Evolutionary conservation across 2,113 vertebrate species (phyloP).

Genomic region (Carassius auratus): DNA sequence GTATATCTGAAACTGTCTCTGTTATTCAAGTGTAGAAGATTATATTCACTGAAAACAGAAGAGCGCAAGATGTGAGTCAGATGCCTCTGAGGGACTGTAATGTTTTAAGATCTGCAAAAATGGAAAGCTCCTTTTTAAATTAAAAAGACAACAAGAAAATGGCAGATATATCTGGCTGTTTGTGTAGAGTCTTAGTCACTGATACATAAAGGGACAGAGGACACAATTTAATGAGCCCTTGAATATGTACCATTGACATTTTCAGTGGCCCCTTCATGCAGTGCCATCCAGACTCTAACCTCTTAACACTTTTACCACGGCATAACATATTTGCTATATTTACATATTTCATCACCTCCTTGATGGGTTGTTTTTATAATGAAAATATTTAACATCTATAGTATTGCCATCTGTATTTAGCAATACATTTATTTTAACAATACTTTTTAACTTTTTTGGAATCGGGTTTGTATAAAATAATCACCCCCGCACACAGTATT

Average conservation of each 20-base stretch:
- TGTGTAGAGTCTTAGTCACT: conserved; percentile 11
- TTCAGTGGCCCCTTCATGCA: background rate
- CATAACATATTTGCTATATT: background rate
- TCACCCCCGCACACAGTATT: too few species aligned
- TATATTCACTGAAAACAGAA: conserved; percentile 38
- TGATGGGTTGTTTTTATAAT: background rate
- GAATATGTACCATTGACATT: conserved; percentile 17
- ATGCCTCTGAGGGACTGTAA: conserved; percentile 40
- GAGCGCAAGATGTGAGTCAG: conserved; percentile 14
- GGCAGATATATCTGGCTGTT: conserved; percentile 12
- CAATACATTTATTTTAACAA: too few species aligned
- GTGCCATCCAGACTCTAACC: background rate
- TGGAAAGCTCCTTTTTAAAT: conserved; percentile 40
- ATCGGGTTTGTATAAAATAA: too few species aligned
- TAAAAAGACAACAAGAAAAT: conserved; percentile 26
- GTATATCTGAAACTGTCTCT: conserved; percentile 45
- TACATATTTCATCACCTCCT: background rate
- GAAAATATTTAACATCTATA: background rate
- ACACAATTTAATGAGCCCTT: conserved; percentile 51
- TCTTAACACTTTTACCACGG: background rate
- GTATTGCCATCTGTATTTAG: conserved; percentile 3
- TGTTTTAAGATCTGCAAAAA: conserved; percentile 38
- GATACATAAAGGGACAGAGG: conserved; percentile 35
- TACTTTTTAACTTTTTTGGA: too few species aligned
- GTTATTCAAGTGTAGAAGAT: conserved; percentile 32